phyloP scores from a whole-genome alignment of 2,113 vertebrate genomes.

The pig (Sus scrofa) region T2T-Sscrofa CM000827.6:89969001-89969500 shows the following conservation, averaged over 20 bases:
- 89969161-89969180: neutral
- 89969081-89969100: neutral
- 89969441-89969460: too few species aligned
- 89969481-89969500: too few species aligned
- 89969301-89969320: neutral
- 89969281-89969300: neutral
- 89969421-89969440: too few species aligned
- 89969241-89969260: neutral
- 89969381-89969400: too few species aligned
- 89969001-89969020: neutral
- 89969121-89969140: neutral
- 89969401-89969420: too few species aligned
- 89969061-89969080: neutral
- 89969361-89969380: too few species aligned
- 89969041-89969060: neutral
- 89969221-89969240: neutral
- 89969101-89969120: neutral
- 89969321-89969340: neutral
- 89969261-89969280: neutral
- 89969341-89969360: neutral
- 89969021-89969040: neutral
- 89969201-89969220: fast-evolving
- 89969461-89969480: too few species aligned
- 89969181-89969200: fast-evolving
- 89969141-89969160: neutral